phyloP scores from a whole-genome alignment of 2,113 vertebrate species.

The Xiphophorus hellerii region DNA sequence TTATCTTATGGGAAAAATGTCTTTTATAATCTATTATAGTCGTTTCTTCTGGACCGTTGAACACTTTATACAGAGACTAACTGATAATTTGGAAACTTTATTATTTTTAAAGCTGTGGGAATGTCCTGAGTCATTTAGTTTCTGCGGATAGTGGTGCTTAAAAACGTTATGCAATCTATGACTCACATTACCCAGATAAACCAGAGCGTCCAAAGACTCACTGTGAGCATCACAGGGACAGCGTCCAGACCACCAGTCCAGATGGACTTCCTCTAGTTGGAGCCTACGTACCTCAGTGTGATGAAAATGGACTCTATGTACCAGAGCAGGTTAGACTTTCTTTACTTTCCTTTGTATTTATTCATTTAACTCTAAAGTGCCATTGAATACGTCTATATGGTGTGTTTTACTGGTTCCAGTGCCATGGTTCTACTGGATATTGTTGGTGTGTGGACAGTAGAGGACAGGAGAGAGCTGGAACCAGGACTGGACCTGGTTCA shows the following conservation, averaged over 20 bases:
- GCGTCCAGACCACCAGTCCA: conserved; percentile 37
- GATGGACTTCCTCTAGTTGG: conserved; percentile 27
- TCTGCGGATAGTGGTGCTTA: too few species aligned
- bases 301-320: conserved; percentile 75
- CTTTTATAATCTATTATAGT: too few species aligned
- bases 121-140: too few species aligned
- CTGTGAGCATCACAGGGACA: conserved; percentile 78
- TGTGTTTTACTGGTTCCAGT: conserved; percentile 27
- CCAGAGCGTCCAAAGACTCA: conserved; percentile 47
- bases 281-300: conserved; percentile 83
- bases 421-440: conserved; percentile 76
- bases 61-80: too few species aligned
- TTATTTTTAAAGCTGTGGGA: too few species aligned
- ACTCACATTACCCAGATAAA: background rate
- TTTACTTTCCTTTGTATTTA: too few species aligned
- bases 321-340: background rate
- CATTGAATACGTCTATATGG: too few species aligned
- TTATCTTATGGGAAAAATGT: too few species aligned
- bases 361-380: too few species aligned
- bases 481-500: conserved; percentile 69
- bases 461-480: conserved; percentile 82
- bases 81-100: too few species aligned
- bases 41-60: too few species aligned
- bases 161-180: too few species aligned
- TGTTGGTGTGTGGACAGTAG: conserved; percentile 86